phyloP scores from a whole-genome alignment of 2,113 vertebrate genomes.

The Pelusios castaneus region DNA sequence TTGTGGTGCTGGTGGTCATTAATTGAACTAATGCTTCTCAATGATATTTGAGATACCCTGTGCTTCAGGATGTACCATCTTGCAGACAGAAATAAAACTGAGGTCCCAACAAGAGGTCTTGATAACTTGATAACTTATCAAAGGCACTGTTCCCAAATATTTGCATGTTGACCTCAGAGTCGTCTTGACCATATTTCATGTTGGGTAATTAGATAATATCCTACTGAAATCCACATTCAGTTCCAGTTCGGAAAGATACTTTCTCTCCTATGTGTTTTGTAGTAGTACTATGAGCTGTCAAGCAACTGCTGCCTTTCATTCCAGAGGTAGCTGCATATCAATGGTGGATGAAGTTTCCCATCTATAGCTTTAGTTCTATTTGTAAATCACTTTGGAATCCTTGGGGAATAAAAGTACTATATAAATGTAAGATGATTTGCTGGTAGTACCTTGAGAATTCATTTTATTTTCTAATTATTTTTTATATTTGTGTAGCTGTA shows the following conservation, averaged over 20 bases:
- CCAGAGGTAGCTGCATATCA: neutral
- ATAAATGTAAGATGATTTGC: neutral
- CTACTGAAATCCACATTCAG: neutral
- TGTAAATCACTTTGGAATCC: neutral
- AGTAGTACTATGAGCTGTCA: neutral
- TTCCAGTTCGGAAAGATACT: neutral
- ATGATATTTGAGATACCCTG: fast-evolving
- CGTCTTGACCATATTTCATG: neutral
- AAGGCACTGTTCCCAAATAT: neutral
- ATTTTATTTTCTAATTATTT: neutral
- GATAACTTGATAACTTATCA: neutral
- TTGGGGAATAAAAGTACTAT: neutral
- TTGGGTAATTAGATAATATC: neutral
- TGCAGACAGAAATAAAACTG: neutral
- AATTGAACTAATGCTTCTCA: neutral
- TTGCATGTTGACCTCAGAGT: neutral
- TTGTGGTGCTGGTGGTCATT: neutral
- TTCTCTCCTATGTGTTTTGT: neutral
- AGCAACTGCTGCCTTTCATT: neutral
- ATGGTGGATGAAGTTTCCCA: neutral
- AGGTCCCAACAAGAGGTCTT: neutral
- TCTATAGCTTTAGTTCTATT: neutral
- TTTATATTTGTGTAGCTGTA: neutral
- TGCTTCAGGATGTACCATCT: neutral
- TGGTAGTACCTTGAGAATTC: neutral